Evolutionary conservation across 2,113 vertebrate genomes (phyloP).

Genomic region (Nipponia nippon): DNA sequence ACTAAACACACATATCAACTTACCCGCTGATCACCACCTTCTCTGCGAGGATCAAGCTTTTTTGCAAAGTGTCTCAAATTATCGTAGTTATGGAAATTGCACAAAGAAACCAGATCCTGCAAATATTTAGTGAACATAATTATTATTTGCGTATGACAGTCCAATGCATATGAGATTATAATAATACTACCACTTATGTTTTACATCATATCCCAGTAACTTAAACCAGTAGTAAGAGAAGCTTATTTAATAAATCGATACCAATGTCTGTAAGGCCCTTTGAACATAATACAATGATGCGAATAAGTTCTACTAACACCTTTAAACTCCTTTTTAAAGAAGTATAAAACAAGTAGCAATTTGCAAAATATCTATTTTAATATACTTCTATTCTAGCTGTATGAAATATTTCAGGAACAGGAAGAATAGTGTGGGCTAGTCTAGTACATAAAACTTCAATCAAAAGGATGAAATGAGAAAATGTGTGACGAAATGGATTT

Average conservation of each 20-base stretch:
- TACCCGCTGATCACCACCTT: conserved; percentile 98
- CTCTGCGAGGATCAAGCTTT: conserved; percentile 96
- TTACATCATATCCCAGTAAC: not conserved
- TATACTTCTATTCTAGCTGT: not conserved
- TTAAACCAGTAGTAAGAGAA: not conserved
- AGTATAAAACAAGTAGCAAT: not conserved
- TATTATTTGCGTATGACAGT: not conserved
- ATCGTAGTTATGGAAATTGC: conserved; percentile 99
- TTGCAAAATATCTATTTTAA: not conserved
- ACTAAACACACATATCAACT: conserved; percentile 58
- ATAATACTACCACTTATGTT: not conserved
- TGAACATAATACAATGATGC: not conserved
- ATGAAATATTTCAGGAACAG: not conserved
- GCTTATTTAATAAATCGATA: not conserved
- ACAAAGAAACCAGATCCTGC: conserved; percentile 94
- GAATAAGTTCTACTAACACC: not conserved
- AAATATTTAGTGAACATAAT: not conserved
- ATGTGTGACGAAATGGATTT: not conserved
- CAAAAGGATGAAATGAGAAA: not conserved
- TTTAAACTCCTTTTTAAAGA: not conserved
- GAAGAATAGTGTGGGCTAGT: not conserved
- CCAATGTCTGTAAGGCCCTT: not conserved
- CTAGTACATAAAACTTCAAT: not conserved
- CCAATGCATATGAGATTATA: not conserved
- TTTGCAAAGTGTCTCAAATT: conserved; percentile 98